Evolutionary conservation across 2,113 vertebrate species (phyloP).

Genomic region (Hyperopisus bebe): DNA sequence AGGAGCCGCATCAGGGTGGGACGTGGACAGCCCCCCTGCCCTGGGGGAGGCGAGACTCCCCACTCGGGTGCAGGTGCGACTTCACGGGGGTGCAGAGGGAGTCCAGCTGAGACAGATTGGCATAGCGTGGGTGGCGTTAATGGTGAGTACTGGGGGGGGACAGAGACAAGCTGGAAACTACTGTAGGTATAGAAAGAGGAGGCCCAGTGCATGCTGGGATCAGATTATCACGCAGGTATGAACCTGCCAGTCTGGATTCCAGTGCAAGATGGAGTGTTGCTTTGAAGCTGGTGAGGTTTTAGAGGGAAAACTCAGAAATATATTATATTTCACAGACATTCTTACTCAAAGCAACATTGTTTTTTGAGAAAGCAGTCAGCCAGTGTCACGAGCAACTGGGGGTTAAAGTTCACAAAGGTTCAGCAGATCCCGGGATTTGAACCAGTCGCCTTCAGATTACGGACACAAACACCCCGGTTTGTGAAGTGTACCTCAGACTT

Average conservation of each 20-base stretch:
- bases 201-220: not conserved
- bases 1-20: conserved; percentile 29
- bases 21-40: conserved; percentile 28
- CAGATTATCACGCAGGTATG: not conserved
- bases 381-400: not conserved
- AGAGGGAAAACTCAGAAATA: not conserved
- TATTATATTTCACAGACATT: conserved; percentile 43
- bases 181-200: not conserved
- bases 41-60: conserved; percentile 35
- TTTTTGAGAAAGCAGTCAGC: conserved; percentile 35
- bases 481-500: not conserved
- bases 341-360: conserved; percentile 51
- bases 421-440: not conserved
- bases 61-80: conserved; percentile 7
- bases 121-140: not conserved
- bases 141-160: not conserved
- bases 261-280: not conserved
- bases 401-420: not conserved
- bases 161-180: not conserved
- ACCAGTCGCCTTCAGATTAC: not conserved
- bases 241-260: not conserved
- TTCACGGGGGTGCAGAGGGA: not conserved
- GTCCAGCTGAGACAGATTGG: not conserved
- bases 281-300: not conserved
- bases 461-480: not conserved